Conservation (phyloP, 2,113 vertebrate species). For the Cyprinodon variegatus region DNA sequence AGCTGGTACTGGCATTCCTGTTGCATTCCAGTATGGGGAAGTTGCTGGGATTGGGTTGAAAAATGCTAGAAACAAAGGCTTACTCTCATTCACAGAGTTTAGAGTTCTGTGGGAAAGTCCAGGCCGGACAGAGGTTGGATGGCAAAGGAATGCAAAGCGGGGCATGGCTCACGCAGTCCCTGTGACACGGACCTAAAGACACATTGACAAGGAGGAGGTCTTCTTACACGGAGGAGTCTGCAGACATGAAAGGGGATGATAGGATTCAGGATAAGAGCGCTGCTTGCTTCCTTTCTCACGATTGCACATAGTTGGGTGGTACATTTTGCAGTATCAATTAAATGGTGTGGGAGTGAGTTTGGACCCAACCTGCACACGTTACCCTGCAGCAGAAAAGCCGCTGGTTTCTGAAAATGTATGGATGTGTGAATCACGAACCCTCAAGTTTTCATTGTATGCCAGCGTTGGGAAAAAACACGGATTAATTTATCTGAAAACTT, state of each 20-base stretch:
- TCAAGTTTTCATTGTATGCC: background rate
- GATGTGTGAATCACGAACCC: background rate
- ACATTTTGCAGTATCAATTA: conserved; percentile 2
- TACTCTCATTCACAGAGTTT: conserved; percentile 80
- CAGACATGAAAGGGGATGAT: conserved; percentile 48
- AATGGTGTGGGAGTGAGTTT: conserved; percentile 9
- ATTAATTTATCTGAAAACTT: too few relatives aligned
- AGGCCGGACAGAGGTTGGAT: conserved; percentile 74
- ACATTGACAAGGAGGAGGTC: conserved; percentile 70
- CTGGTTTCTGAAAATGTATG: background rate
- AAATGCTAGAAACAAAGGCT: conserved; percentile 79
- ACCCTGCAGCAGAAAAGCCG: background rate
- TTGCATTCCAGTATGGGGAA: conserved; percentile 79
- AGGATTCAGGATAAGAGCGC: conserved; percentile 21
- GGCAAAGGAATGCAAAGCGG: conserved; percentile 74
- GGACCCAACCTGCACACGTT: conserved; percentile 8
- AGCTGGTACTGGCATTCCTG: conserved; percentile 78
- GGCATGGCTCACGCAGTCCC: conserved; percentile 71
- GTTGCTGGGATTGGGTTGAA: conserved; percentile 79
- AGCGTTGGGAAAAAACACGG: background rate
- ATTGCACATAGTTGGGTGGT: conserved; percentile 27
- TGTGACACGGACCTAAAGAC: conserved; percentile 64
- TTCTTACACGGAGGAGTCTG: conserved; percentile 52
- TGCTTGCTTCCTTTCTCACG: conserved; percentile 16
- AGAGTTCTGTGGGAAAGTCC: conserved; percentile 81